Base-by-base conservation (phyloP, 2,888 invertebrate genomes). In the Rotaria macrura region DNA sequence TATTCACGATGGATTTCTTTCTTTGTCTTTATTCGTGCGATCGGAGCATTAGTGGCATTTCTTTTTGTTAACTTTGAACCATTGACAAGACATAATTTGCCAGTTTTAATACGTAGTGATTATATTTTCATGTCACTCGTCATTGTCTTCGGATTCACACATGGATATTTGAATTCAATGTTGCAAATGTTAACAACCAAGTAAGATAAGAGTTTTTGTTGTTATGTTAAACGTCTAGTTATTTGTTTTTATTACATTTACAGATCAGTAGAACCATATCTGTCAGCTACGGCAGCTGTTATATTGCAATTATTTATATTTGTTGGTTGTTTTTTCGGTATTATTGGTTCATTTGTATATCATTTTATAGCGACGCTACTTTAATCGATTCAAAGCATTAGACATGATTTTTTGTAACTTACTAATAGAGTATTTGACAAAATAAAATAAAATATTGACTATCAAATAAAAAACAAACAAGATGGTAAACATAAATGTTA, bases 21-120 rank as follows among this genome's bases (percentile, higher is more conserved):
- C 7, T 38, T 38, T 23, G 43, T 79, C 4, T 43, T 79, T 79
- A 1, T 79, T 43, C 74, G 74, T 25, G 74, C 74, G 1, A 79
- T 79, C 2, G 5, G 5, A 43, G 9, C 23, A 43, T 25, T 79
- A 7, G 14, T 40, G 23, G 25, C 14, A 38, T 79, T 40, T 79
- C 38, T 79, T 23, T 79, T 79, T n/a, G n/a, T 43, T 43, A 79
- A 79, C n/a, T 79, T 79, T 43, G 74, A 79, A 79, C 74, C 74
- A 40, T 25, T 43, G 25, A 23, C 74, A 40, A 6, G 74, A 43
- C 25, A 38, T 43, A 79, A 38, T 25, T 7, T 79, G 7, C 74
- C 74, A 23, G 74, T 38, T 9, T 12, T 25, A 2, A 79, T 79
- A 12, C 38, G 9, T 25, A 43, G 43, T 79, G 74, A 79, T 43